Conservation (phyloP, 1,140 invertebrate genomes). For the Eueides isabella region DNA sequence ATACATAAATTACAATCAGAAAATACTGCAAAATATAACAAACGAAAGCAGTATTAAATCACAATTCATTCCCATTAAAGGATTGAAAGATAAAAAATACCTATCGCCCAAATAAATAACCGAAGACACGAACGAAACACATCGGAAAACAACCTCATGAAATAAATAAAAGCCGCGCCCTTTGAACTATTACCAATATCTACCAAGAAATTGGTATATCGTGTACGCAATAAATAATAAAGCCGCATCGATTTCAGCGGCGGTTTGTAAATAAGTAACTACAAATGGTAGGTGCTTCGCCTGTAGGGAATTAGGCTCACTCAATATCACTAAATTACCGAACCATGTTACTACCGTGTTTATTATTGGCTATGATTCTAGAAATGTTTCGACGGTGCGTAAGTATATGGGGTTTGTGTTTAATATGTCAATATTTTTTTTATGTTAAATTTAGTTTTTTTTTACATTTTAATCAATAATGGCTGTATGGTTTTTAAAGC, state of each 20-base stretch:
- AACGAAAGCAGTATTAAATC: background rate
- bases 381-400: background rate
- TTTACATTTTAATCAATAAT: no score
- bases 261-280: constrained; percentile 52
- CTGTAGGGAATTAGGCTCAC: constrained; percentile 34
- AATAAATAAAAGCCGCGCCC: constrained; percentile 51
- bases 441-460: no score
- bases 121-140: constrained; percentile 33
- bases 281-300: constrained; percentile 44
- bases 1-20: background rate
- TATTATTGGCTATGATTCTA: constrained; percentile 24
- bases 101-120: constrained; percentile 37
- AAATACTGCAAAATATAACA: background rate
- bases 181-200: constrained; percentile 52
- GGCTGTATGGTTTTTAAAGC: no score
- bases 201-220: constrained; percentile 54
- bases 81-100: constrained; percentile 27
- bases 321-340: constrained; percentile 38
- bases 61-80: background rate
- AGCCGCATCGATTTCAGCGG: constrained; percentile 48
- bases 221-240: constrained; percentile 56
- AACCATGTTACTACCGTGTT: constrained; percentile 41
- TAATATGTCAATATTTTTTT: constrained; percentile 12
- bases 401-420: background rate
- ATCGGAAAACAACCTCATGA: constrained; percentile 43